Conservation (phyloP, 1,140 invertebrate species). For the Hestina assimilis region DNA sequence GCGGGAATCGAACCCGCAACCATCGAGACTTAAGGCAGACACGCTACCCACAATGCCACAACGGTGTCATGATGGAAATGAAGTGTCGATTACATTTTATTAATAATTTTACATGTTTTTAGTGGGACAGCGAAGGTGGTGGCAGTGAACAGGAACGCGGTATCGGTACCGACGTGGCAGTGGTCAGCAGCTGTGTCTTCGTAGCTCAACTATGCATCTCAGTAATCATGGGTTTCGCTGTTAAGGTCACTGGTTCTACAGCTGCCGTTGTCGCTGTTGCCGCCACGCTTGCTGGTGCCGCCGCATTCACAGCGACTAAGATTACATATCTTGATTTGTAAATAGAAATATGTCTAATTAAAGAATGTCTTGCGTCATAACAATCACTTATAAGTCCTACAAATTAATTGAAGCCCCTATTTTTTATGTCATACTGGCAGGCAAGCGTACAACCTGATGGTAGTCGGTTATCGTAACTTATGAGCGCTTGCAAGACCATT, state of each 20-base stretch:
- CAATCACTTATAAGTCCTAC: neutral
- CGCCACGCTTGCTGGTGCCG: conserved; percentile 89
- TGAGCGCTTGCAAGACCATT: too few relatives aligned
- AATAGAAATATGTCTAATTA: too few relatives aligned
- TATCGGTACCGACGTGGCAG: conserved; percentile 94
- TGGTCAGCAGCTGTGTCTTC: conserved; percentile 97
- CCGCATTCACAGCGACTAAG: conserved; percentile 89
- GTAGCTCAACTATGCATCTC: conserved; percentile 95
- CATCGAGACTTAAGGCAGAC: too few relatives aligned
- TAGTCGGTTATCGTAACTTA: too few relatives aligned
- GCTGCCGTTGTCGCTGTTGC: conserved; percentile 92
- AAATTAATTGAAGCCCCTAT: neutral
- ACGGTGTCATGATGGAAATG: too few relatives aligned
- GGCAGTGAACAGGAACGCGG: conserved; percentile 83
- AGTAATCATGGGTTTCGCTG: conserved; percentile 90
- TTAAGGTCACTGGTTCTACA: conserved; percentile 89
- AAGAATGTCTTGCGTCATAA: neutral
- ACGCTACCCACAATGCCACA: too few relatives aligned
- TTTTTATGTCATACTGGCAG: too few relatives aligned
- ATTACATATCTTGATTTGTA: conserved; percentile 93
- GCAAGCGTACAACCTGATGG: too few relatives aligned
- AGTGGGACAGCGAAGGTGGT: conserved; percentile 83
- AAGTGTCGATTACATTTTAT: too few relatives aligned
- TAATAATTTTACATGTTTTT: conserved; percentile 17
- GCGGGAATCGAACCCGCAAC: too few relatives aligned